Evolutionary conservation across 1,140 invertebrate genomes (phyloP), one percentile per base, ranked within the genome.

Genomic region (Babylonia areolata): DNA sequence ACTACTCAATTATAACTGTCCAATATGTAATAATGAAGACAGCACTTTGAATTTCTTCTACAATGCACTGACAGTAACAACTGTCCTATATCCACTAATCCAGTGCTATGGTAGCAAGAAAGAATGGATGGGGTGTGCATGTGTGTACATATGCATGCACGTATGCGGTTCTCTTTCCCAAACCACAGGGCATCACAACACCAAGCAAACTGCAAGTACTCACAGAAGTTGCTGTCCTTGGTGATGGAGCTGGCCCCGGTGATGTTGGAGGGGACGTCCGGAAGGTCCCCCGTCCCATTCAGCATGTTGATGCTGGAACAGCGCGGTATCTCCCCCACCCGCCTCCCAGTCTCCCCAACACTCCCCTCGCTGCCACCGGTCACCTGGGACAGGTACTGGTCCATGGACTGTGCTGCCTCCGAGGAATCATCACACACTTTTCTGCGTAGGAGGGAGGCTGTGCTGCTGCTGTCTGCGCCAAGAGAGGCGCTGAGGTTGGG

Each of bases 281-380:
- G 84, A 58, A 81, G 71, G 58, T 85, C 75, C 54, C 85, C 86
- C 23, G 84, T 81, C 84, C 64, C 28, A 81, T 85, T 42, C 83
- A 87, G 37, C 84, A 75, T 35, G 86, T 90, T 88, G 69, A 90
- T 58, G 86, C 90, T 90, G 33, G 90, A 90, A 83, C 88, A 90
- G 39, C 88, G 84, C 17, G 86, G 88, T 5, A 81, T 77, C 71
- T 35, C 33, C 69, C 17, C 80, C 17, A 17, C 1, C 17, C 58
- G 23, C 31, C 31, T 71, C 35, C 23, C 64, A 28, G 35, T 54
- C 20, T n/a, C 35, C 11, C 39, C 69, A 42, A 3, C 64, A 11
- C 28, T 46, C 39, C 20, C 82, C 39, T 23, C 64, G 2, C 15
- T 28, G 33, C 39, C 54, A 17, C 33, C 20, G 23, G 39, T 40